Base-by-base conservation (phyloP, 2,888 invertebrate species). In the Phalera bucephala region DNA sequence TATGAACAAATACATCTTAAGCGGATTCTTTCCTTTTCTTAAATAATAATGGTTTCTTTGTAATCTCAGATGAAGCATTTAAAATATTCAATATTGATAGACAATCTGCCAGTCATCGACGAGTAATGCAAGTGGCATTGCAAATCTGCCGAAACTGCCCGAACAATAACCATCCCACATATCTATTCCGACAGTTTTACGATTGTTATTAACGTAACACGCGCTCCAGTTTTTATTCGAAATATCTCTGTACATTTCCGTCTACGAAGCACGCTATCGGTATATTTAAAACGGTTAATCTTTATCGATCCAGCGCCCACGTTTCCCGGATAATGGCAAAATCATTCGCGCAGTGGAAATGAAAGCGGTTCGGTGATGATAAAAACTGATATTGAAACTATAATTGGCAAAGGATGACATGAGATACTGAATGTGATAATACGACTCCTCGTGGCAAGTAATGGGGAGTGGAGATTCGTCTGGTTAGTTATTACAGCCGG, bases 271-370 rank as follows among this genome's bases (percentile, higher is more conserved):
- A 45, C 34, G 40, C 45, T 39, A 36, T 31, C 31, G 43, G 49
- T 35, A 44, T 28, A 33, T 45, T 25, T 36, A 41, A 45, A 56
- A 59, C 45, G 26, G 38, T 52, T 53, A 46, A 48, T 49, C 30
- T 58, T 47, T 53, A 46, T 43, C 32, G 37, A 45, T 44, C 37
- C 29, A 33, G 27, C 32, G 36, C 33, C 27, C 26, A 42, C 38
- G 43, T 49, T 64, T 70, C 57, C 65, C 65, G 66, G 68, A 65
- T 44, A 61, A 11, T 29, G 46, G 52, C 40, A 52, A 60, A 57
- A 56, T 45, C 45, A 50, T 34, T 63, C 45, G 41, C 51, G 25
- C 42, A 45, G 33, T 55, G 66, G 66, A 70, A 70, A 70, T 59
- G 54, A 65, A 70, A 64, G 59, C 40, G 31, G 43, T 47, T 46